These are phyloP conservation scores for Drosophila pseudoobscura DNA, from an alignment of 1,140 invertebrate species.

Conservation along the genomic window DNA sequence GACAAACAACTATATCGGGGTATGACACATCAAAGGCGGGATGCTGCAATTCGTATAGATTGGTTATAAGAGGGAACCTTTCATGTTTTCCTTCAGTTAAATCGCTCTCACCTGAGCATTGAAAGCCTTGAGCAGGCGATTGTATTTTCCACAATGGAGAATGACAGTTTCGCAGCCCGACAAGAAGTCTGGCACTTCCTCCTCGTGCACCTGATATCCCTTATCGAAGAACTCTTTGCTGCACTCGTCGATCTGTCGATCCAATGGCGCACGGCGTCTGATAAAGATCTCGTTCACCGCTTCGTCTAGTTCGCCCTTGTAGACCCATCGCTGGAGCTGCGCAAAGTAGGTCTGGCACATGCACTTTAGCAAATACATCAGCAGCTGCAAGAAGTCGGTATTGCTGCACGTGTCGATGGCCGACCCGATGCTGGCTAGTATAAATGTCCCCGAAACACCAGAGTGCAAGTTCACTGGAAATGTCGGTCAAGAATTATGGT, in stretches of 20 bases:
- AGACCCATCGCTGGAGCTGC: slow-evolving; percentile 74
- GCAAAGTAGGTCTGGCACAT: slow-evolving; percentile 70
- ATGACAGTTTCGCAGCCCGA: slow-evolving; percentile 66
- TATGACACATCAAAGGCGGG: slow-evolving; percentile 55
- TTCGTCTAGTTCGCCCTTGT: slow-evolving; percentile 68
- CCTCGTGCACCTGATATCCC: slow-evolving; percentile 54
- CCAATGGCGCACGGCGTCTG: slow-evolving; percentile 25
- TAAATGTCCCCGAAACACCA: slow-evolving; percentile 41
- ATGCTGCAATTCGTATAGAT: slow-evolving; percentile 49
- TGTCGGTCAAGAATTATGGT: slow-evolving; percentile 14
- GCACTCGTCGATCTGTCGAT: slow-evolving; percentile 29
- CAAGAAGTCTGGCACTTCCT: slow-evolving; percentile 70
- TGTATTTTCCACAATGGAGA: slow-evolving; percentile 80
- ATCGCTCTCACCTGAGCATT: slow-evolving; percentile 62
- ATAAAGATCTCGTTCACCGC: slow-evolving; percentile 73
- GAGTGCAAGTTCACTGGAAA: slow-evolving; percentile 34
- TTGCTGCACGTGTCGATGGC: slow-evolving; percentile 55
- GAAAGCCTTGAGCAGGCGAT: slow-evolving; percentile 64
- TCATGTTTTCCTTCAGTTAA: background rate
- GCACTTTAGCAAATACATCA: slow-evolving; percentile 64
- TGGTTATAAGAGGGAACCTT: background rate
- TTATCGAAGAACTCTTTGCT: slow-evolving; percentile 79
- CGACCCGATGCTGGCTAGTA: slow-evolving; percentile 65
- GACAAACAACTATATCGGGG: slow-evolving; percentile 62
- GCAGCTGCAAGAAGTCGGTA: slow-evolving; percentile 53